Evolutionary conservation across 2,113 vertebrate genomes (phyloP).

Genomic region (Gallinago media): DNA sequence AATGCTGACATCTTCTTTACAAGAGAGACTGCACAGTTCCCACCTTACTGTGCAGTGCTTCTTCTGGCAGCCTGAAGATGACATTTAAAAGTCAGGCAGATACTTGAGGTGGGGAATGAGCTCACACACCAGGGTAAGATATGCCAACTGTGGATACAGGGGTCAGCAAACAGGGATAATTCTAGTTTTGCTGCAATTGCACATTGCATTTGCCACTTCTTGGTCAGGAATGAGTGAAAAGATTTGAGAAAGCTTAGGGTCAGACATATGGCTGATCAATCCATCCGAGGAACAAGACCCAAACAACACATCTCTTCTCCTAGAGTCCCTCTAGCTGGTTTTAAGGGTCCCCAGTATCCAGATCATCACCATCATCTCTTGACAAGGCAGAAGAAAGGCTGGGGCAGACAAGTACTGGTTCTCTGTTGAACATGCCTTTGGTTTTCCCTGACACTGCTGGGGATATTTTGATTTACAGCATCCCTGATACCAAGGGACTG

Average conservation of each 20-base stretch:
- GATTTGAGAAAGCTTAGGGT: not conserved
- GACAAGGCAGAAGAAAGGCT: not conserved
- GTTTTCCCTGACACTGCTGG: not conserved
- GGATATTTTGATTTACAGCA: not conserved
- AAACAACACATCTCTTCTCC: not conserved
- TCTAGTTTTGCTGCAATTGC: not conserved
- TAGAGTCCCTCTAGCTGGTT: not conserved
- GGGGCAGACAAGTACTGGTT: not conserved
- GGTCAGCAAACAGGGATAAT: not conserved
- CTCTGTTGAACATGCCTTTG: not conserved
- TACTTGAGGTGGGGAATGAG: not conserved
- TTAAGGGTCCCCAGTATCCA: not conserved
- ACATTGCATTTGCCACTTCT: not conserved
- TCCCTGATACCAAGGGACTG: not conserved
- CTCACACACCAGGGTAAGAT: not conserved
- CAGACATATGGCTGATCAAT: not conserved
- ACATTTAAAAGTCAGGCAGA: not conserved
- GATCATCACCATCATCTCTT: not conserved
- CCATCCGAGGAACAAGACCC: not conserved
- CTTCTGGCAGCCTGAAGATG: not conserved
- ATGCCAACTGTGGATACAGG: not conserved
- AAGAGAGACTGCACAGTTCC: not conserved
- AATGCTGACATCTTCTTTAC: not conserved
- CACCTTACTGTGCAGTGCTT: not conserved
- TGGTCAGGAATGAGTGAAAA: too few species aligned